Evolutionary conservation across 2,797 vertebrate species (phyloP), one percentile per base, ranked within the genome.

Genomic region (Lacerta bilineata): DNA sequence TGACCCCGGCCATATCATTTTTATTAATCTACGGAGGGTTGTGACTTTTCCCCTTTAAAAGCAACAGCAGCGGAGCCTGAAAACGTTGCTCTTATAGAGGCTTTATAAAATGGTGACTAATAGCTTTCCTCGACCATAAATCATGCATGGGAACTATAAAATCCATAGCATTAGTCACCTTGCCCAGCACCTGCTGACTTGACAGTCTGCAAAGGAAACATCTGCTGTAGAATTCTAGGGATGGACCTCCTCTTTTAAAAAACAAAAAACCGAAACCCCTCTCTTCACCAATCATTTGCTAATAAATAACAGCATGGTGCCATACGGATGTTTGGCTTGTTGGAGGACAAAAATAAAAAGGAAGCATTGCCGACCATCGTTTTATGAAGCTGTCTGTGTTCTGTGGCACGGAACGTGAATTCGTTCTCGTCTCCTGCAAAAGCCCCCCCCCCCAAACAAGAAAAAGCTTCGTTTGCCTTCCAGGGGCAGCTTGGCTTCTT

Each of bases 131-230:
- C 90, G 90, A 68, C 78, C 79, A 83, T 91, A 90, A 90, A 89
- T 95, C 91, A 50, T 82, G 66, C 13, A 39, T n/a, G 25, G 74
- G 78, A 71, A 61, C 78, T 29, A 68, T 83, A 88, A 85, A 66
- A 85, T 77, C 87, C 88, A 92, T 94, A 83, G 88, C 36, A 0
- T 5, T 90, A 43, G 33, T 23, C 27, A 88, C 78, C 80, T 93
- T 90, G 77, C 92, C 83, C 86, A 88, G 86, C n/a, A 43, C 78
- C 90, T 94, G 87, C 80, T 93, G 87, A 83, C 80, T 94, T 93
- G 50, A 72, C 91, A 87, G 77, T 92, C 90, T 93, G 41, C 74
- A 87, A 50, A 87, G 83, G 80, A 88, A 95, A 90, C 64, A 88
- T 85, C 39, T 43, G 59, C 71, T 41, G 1, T 80, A 61, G 55